Percentiles rank a stretch among this genome's conserved stretches.
Evolutionary conservation across 2,113 vertebrate species (phyloP).

Genomic region (Madoqua kirkii): DNA sequence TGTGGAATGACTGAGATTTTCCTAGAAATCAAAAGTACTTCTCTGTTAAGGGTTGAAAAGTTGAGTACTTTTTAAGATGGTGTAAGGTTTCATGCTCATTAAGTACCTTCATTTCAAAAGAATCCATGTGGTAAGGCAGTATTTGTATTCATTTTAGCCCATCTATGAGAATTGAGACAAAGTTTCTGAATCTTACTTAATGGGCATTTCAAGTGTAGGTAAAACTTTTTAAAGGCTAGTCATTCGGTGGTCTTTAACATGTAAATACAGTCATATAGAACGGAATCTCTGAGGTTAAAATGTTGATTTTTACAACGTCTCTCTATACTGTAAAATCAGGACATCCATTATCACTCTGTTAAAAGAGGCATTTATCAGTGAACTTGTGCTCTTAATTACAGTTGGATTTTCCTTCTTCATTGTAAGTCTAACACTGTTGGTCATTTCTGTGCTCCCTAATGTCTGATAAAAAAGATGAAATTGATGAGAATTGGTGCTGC

Average conservation of each 20-base stretch:
- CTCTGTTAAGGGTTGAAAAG: neutral
- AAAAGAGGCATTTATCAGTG: neutral
- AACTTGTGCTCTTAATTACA: conserved; percentile 6
- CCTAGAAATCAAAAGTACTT: neutral
- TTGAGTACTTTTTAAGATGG: neutral
- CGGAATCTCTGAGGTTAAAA: neutral
- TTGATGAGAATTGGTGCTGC: neutral
- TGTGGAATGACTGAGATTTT: neutral
- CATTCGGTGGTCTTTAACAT: neutral
- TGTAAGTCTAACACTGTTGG: neutral
- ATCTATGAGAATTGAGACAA: neutral
- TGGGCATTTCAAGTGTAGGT: neutral
- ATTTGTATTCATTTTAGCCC: neutral
- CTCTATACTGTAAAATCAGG: neutral
- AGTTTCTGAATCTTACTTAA: neutral
- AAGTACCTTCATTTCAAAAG: conserved; percentile 21
- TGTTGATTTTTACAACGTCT: neutral
- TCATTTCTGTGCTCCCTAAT: neutral
- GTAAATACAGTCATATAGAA: neutral
- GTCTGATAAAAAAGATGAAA: neutral
- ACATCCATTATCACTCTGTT: neutral
- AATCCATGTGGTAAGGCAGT: neutral
- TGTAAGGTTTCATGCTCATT: neutral
- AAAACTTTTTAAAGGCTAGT: neutral
- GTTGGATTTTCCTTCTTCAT: neutral